Percentiles rank a stretch among this genome's conserved stretches.
Evolutionary conservation across 2,888 invertebrate species (phyloP).

Genomic region (Apoda limacodes): DNA sequence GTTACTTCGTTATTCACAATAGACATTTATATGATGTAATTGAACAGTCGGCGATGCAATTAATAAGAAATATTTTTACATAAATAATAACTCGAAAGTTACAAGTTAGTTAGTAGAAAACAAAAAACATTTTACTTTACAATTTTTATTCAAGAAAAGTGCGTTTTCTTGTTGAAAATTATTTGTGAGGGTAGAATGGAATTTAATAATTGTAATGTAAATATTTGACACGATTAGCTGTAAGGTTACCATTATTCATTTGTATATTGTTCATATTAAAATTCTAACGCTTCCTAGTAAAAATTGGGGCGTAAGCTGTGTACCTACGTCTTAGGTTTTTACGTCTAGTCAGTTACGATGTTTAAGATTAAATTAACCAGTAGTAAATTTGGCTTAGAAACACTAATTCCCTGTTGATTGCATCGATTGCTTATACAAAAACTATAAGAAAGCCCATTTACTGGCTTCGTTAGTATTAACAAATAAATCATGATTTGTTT

Average conservation of each 20-base stretch:
- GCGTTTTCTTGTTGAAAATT: slow-evolving; percentile 25
- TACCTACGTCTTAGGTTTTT: slow-evolving; percentile 41
- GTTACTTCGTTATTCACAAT: slow-evolving; percentile 3
- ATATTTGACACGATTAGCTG: slow-evolving; percentile 35
- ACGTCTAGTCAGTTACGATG: slow-evolving; percentile 66
- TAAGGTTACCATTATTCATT: slow-evolving; percentile 49
- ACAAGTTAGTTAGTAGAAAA: neutral
- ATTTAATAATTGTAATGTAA: slow-evolving; percentile 34
- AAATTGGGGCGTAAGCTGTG: slow-evolving; percentile 33
- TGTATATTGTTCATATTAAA: slow-evolving; percentile 59
- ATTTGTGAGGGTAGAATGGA: slow-evolving; percentile 14
- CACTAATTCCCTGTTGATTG: slow-evolving; percentile 22
- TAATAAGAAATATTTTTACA: neutral
- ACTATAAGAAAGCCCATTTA: no score
- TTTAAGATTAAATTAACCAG: slow-evolving; percentile 39
- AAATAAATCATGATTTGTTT: slow-evolving; percentile 2
- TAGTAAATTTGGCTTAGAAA: slow-evolving; percentile 30
- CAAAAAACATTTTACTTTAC: slow-evolving; percentile 8
- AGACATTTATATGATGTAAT: slow-evolving; percentile 2
- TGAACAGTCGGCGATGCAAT: neutral
- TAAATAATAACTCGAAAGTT: no score
- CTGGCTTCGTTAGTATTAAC: slow-evolving; percentile 14
- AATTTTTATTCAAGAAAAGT: slow-evolving; percentile 25
- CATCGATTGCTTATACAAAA: no score
- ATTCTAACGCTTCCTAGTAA: slow-evolving; percentile 44